Conservation (phyloP, 2,113 vertebrate genomes). For the Colossoma macropomum region DNA sequence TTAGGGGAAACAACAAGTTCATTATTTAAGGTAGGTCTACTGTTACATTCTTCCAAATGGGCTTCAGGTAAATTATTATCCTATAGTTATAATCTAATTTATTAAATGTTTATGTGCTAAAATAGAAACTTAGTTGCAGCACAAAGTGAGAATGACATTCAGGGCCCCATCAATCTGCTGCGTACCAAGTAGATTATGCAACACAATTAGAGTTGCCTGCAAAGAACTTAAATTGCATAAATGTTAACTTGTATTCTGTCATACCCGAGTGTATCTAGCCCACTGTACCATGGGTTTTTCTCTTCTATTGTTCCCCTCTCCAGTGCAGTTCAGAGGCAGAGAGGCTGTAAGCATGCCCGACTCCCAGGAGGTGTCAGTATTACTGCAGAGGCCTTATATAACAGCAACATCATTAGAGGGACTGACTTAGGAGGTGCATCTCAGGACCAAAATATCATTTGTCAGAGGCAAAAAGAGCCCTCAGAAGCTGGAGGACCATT, state of each 20-base stretch:
- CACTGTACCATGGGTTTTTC: neutral
- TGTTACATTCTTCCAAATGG: too few species aligned
- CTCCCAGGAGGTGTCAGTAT: slow-evolving; percentile 14
- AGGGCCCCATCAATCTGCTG: too few species aligned
- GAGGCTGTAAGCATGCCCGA: neutral
- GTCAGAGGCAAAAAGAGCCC: slow-evolving; percentile 18
- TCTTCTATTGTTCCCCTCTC: neutral
- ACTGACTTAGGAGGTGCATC: slow-evolving; percentile 1
- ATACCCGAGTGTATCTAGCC: neutral
- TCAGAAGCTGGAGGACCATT: slow-evolving; percentile 24
- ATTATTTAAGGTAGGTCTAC: too few species aligned
- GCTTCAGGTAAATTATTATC: too few species aligned
- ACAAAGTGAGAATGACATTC: too few species aligned
- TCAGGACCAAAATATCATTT: slow-evolving; percentile 27
- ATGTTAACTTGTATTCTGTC: neutral
- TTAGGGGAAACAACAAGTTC: too few species aligned
- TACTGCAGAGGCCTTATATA: slow-evolving; percentile 15
- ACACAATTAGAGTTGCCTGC: neutral
- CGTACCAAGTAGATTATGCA: neutral
- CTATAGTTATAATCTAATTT: too few species aligned
- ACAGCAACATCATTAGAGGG: neutral
- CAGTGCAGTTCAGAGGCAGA: neutral
- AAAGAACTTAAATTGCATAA: neutral
- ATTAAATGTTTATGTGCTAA: too few species aligned
- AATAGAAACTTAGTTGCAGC: too few species aligned